A percentile compares a stretch with the other conserved stretches of the same genome.
Conservation (phyloP, 2,888 invertebrate species). For the Villa cingulata region DNA sequence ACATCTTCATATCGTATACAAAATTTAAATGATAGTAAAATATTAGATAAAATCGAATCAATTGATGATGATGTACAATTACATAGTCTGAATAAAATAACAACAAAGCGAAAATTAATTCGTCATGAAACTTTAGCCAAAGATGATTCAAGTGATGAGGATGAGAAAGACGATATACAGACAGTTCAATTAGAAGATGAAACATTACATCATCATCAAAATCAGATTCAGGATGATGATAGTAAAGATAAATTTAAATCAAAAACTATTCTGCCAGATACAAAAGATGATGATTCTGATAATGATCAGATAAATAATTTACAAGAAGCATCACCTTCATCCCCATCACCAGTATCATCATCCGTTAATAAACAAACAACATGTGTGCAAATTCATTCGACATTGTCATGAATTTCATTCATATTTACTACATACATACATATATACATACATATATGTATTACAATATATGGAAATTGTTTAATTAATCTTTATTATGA, state of each 20-base stretch:
- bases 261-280: background rate
- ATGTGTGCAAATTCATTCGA: constrained; percentile 6
- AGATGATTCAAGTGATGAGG: constrained; percentile 6
- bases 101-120: constrained; percentile 3
- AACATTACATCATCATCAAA: background rate
- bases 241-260: background rate
- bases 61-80: constrained; percentile 3
- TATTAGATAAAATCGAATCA: constrained; percentile 6
- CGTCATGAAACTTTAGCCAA: constrained; percentile 5
- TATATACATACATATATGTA: no score
- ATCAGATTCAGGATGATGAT: no score
- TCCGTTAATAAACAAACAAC: background rate
- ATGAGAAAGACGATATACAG: background rate
- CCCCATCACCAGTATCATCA: background rate
- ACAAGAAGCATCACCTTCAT: background rate
- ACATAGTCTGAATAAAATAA: background rate
- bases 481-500: no score
- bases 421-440: no score
- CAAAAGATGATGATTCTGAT: background rate
- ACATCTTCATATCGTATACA: background rate
- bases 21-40: background rate
- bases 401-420: constrained; percentile 2
- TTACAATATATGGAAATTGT: no score
- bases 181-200: background rate
- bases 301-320: no score